phyloP scores from a whole-genome alignment of 2,113 vertebrate species.

The Sebastes schlegelii region DNA sequence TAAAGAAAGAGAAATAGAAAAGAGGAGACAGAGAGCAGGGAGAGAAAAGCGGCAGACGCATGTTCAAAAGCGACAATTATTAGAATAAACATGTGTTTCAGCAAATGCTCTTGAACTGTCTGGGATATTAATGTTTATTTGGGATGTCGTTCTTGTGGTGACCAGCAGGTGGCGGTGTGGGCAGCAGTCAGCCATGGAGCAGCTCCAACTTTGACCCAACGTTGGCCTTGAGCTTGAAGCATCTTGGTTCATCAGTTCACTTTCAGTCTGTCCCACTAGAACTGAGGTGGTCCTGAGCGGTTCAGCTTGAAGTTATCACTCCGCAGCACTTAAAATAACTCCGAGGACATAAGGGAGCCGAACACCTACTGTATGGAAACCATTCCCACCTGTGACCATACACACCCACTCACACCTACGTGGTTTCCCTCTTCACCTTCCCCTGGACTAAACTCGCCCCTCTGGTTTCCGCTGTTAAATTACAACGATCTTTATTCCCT shows the following conservation, averaged over 20 bases:
- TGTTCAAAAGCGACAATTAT: conserved; percentile 41
- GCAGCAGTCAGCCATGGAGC: neutral
- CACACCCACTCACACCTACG: conserved; percentile 41
- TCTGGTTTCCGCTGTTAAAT: conserved; percentile 66
- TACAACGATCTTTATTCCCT: conserved; percentile 60
- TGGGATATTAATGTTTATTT: conserved; percentile 5
- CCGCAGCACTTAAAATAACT: conserved; percentile 38
- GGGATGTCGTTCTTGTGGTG: conserved; percentile 5
- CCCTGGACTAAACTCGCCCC: conserved; percentile 42
- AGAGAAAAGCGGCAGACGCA: conserved; percentile 30
- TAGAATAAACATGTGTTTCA: conserved; percentile 46
- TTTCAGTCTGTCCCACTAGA: conserved; percentile 23
- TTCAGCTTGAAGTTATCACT: conserved; percentile 40
- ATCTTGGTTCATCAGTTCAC: conserved; percentile 40
- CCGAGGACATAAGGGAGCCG: conserved; percentile 31
- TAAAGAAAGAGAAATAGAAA: conserved; percentile 51
- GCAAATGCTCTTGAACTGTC: conserved; percentile 44
- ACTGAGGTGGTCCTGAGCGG: conserved; percentile 39
- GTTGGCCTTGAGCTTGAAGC: conserved; percentile 36
- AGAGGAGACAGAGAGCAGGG: conserved; percentile 48
- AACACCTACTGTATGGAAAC: conserved; percentile 46
- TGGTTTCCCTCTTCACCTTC: conserved; percentile 30
- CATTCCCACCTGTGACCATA: conserved; percentile 46
- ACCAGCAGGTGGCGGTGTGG: conserved; percentile 80
- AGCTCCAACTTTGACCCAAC: conserved; percentile 55